phyloP scores from a whole-genome alignment of 2,888 invertebrate species.

The Pimpla rufipes region DNA sequence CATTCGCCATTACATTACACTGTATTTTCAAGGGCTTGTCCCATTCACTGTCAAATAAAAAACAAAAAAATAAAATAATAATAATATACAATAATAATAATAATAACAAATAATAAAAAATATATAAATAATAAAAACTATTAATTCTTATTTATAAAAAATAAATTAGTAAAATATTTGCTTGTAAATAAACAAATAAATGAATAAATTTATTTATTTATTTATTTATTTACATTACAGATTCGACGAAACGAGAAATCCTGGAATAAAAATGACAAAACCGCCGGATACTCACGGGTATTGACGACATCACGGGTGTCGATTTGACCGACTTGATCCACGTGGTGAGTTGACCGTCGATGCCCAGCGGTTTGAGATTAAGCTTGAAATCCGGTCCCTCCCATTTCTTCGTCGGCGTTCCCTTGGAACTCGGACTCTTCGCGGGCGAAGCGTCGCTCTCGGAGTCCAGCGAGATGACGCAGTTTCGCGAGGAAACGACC shows the following conservation, averaged over 20 bases:
- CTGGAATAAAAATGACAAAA: conserved; percentile 17
- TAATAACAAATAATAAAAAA: too few species aligned
- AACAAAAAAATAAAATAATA: too few species aligned
- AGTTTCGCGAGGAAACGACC: not conserved
- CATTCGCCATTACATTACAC: too few species aligned
- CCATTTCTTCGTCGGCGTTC: conserved; percentile 69
- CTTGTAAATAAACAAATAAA: too few species aligned
- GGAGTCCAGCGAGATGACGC: conserved; percentile 42
- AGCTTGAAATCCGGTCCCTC: conserved; percentile 79
- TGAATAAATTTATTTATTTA: conserved; percentile 24
- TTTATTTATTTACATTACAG: not conserved
- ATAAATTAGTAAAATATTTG: too few species aligned
- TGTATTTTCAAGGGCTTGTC: too few species aligned
- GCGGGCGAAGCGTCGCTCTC: conserved; percentile 51
- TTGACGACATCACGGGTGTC: conserved; percentile 76
- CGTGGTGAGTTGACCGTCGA: conserved; percentile 75
- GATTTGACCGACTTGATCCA: conserved; percentile 78
- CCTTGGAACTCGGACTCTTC: conserved; percentile 62
- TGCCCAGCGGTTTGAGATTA: conserved; percentile 79
- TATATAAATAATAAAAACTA: too few species aligned
- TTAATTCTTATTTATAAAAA: too few species aligned
- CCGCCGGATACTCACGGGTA: conserved; percentile 72
- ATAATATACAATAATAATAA: too few species aligned
- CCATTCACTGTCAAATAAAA: too few species aligned
- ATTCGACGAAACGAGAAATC: too few species aligned